Base-by-base conservation (phyloP, 2,797 vertebrate species). In the Acanthornis magna region DNA sequence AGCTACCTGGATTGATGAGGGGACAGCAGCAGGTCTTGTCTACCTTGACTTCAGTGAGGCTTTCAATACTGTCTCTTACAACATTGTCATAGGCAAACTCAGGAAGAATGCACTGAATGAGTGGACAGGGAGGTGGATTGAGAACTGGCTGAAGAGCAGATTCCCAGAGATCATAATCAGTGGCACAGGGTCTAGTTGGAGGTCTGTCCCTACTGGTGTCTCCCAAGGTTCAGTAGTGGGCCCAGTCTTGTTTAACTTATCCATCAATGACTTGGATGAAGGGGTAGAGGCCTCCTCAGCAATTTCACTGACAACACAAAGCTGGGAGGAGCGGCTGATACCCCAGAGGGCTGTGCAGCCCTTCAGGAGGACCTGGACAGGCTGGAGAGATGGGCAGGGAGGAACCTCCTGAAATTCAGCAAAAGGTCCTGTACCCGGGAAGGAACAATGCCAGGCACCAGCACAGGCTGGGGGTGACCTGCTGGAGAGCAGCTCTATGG, bases 131-230 rank as follows among this genome's bases (percentile, higher is more conserved):
- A 45, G 3, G 40, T 68, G 29, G 13, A 61, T 47, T 61, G 29
- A 61, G 63, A 77, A 21, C 73, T 68, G 47, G 3, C 55, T 54
- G 29, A 68, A 12, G 23, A 61, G 25, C 47, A 61, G 5, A 45
- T 45, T 45, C n/a, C 23, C n/a, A 53, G 47, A 53, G 43, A 4
- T 34, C 19, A 11, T 9, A 15, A 45, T 53, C n/a, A 43, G 30
- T 30, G 11, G 36, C 17, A 42, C 43, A 50, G 32, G 14, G 1
- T 58, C 26, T 1, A 8, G 30, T 1, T 43, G 61, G 43, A 50
- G 21, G 8, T 17, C 6, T 58, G 14, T 66, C 1, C 2, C 1
- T n/a, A 0, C 10, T 55, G 4, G 5, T 73, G 13, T 2, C 7
- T 3, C 53, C 38, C 45, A 32, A 5, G 32, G 21, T 50, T 9